Percentiles rank a stretch among this genome's conserved stretches.
Conservation (phyloP, 2,888 invertebrate species). For the Diarsia dahlii region DNA sequence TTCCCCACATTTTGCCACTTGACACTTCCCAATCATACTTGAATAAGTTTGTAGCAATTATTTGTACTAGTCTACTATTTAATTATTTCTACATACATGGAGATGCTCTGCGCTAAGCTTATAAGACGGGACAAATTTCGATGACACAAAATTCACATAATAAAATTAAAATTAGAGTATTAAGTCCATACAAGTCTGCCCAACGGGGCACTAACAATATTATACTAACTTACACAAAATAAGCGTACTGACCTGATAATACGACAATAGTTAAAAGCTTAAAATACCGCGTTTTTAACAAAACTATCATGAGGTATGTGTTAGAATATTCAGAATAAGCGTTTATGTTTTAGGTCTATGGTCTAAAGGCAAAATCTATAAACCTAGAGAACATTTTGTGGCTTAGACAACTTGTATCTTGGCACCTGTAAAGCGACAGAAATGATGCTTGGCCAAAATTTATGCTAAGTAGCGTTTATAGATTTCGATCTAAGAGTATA, state of each 20-base stretch:
- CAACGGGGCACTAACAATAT: conserved; percentile 35
- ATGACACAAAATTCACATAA: conserved; percentile 35
- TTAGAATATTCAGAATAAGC: conserved; percentile 27
- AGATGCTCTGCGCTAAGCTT: conserved; percentile 35
- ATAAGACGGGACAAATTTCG: conserved; percentile 17
- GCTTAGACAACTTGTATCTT: too few relatives aligned
- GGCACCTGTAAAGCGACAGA: not conserved
- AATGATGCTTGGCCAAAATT: not conserved
- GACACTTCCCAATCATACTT: too few relatives aligned
- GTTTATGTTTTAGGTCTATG: conserved; percentile 8
- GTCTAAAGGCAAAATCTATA: not conserved
- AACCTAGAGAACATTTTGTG: not conserved
- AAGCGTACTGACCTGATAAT: conserved; percentile 69
- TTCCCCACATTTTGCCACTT: too few relatives aligned
- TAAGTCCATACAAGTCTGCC: conserved; percentile 43
- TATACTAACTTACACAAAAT: conserved; percentile 49
- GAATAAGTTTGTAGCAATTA: not conserved
- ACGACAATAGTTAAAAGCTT: conserved; percentile 19
- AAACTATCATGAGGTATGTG: conserved; percentile 53
- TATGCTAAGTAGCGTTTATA: not conserved
- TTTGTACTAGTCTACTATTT: not conserved
- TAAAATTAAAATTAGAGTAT: conserved; percentile 56
- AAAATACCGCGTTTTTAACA: conserved; percentile 19
- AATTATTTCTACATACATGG: too few relatives aligned
- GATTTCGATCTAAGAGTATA: not conserved